Evolutionary conservation across 1,140 invertebrate genomes (phyloP), one percentile per base, ranked within the genome.

Genomic region (Drosophila nannoptera): DNA sequence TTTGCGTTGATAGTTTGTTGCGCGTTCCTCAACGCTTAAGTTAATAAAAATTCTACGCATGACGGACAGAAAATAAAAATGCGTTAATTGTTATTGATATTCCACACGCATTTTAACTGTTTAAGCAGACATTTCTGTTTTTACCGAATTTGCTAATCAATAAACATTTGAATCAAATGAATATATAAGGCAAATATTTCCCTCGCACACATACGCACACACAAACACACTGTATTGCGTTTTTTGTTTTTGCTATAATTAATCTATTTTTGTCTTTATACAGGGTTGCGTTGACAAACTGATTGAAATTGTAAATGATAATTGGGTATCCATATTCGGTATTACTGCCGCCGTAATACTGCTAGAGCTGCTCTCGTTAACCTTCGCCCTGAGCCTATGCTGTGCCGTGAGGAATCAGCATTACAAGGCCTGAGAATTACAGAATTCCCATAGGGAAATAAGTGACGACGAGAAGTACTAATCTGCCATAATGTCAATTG

Each of bases 331-430:
- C 40, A 90, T 96, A 38, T 91, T 95, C 43, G 92, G 91, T 32
- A 89, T 94, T 7, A 91, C 92, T 0, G 91, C 94, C 54, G 92
- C 91, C 16, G 90, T 96, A 45, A 92, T 94, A 36, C 90, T 93
- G 11, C 69, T 94, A 64, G 93, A 96, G 90, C 88, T 96, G 46
- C 83, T 96, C 31, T 94, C 94, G 36, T 91, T 97, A 74, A 92
- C 95, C 49, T 95, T 96, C 77, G 93, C 95, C 2, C 90, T 96
- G 78, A 92, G 95, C 69, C 90, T 96, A 14, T 95, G 95, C 84
- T 96, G 94, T 89, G 93, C 94, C 31, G 93, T 95, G 66, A 92
- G 92, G 69, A 91, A 92, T 63, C 92, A 93, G 71, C 91, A 93
- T 78, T 94, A 94, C 89, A 94, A 94, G 90, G 93, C 93, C 90